Percentiles rank a stretch among this genome's conserved stretches.
Evolutionary conservation across 2,113 vertebrate genomes (phyloP).

Genomic region (Gracilinanus agilis): DNA sequence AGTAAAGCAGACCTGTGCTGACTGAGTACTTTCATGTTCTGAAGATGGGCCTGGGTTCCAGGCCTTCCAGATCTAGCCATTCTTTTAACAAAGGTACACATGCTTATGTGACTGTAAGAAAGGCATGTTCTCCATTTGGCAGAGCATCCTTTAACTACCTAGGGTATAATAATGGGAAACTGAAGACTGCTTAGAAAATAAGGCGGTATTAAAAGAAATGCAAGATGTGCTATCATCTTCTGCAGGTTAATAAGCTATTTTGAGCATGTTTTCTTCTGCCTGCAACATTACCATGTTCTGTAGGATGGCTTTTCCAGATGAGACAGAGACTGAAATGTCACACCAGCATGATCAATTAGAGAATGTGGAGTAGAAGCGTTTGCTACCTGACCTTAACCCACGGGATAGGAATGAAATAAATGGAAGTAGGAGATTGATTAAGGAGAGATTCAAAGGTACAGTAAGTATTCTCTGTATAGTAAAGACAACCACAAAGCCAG

Average conservation of each 20-base stretch:
- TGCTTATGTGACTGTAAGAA: conserved; percentile 28
- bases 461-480: conserved; percentile 42
- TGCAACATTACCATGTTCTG: not conserved
- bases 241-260: conserved; percentile 53
- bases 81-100: conserved; percentile 3
- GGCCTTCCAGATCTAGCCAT: conserved; percentile 2
- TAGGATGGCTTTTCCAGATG: conserved; percentile 39
- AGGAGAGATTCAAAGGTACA: conserved; percentile 60
- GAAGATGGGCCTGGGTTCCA: not conserved
- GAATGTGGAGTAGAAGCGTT: conserved; percentile 57
- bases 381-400: conserved; percentile 59
- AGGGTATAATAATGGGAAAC: conserved; percentile 44
- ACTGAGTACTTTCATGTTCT: not conserved
- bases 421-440: conserved; percentile 24
- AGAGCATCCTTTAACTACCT: conserved; percentile 21
- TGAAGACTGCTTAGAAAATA: conserved; percentile 65
- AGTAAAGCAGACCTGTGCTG: not conserved
- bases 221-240: conserved; percentile 34
- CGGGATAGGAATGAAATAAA: conserved; percentile 36
- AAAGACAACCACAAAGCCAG: conserved; percentile 43
- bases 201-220: conserved; percentile 51
- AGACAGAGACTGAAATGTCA: conserved; percentile 55
- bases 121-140: conserved; percentile 12
- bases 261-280: conserved; percentile 28
- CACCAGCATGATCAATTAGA: conserved; percentile 67